A percentile compares a stretch with the other conserved stretches of the same genome.
Conservation (phyloP, 2,888 invertebrate species). For the Tetramorium bicarinatum region DNA sequence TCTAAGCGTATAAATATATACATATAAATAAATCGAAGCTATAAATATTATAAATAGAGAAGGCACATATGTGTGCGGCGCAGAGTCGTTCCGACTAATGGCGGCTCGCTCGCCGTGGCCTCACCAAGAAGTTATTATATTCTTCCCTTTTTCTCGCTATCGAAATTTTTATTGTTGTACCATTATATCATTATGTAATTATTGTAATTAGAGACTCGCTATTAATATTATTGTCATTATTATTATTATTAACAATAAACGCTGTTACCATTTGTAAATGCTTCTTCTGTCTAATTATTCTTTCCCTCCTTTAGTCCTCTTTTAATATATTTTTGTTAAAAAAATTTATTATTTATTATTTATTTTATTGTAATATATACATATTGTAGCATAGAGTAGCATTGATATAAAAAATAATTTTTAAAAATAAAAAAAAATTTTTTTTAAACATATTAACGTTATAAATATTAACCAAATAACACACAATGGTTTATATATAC, state of each 20-base stretch:
- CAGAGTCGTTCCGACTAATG: conserved; percentile 41
- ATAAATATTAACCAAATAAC: neutral
- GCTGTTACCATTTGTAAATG: conserved; percentile 86
- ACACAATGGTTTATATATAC: too few relatives aligned
- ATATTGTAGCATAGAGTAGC: neutral
- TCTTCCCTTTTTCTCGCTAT: conserved; percentile 80
- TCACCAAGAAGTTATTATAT: conserved; percentile 74
- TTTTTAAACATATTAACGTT: neutral
- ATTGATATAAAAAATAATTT: conserved; percentile 1
- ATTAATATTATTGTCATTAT: conserved; percentile 83
- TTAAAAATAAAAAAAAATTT: neutral
- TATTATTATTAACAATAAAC: conserved; percentile 85
- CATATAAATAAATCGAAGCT: conserved; percentile 76
- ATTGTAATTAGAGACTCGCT: conserved; percentile 85
- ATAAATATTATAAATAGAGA: conserved; percentile 79
- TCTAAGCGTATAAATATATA: conserved; percentile 78
- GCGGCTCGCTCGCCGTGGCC: conserved; percentile 64
- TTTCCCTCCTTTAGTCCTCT: neutral
- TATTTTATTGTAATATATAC: neutral
- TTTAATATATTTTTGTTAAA: neutral
- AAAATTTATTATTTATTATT: neutral
- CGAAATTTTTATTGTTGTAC: conserved; percentile 85
- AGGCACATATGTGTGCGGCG: conserved; percentile 29
- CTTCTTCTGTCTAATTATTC: conserved; percentile 29
- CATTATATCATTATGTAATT: conserved; percentile 85